Percentiles rank a stretch among this genome's conserved stretches.
Conservation (phyloP, 2,888 invertebrate genomes). For the Lepidochitona cinerea region DNA sequence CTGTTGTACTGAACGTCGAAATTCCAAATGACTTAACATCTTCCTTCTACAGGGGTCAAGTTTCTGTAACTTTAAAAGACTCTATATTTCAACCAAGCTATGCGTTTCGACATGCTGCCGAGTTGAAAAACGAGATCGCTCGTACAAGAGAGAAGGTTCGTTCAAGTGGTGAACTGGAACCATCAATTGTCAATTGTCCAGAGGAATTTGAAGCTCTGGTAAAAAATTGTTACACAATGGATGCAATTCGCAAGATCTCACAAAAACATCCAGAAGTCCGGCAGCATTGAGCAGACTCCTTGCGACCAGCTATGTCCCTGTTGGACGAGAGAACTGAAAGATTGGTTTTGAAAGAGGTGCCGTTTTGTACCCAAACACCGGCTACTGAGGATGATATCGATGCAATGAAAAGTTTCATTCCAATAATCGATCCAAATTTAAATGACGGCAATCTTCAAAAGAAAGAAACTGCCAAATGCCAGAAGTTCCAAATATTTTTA, state of each 20-base stretch:
- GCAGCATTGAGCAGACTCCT: conserved; percentile 31
- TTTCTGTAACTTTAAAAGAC: conserved; percentile 17
- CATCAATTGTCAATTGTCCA: too few relatives aligned
- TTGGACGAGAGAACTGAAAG: conserved; percentile 24
- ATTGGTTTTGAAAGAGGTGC: neutral
- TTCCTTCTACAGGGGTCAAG: conserved; percentile 29
- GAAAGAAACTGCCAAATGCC: neutral
- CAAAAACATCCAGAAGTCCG: conserved; percentile 23
- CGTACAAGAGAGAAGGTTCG: neutral
- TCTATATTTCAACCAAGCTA: conserved; percentile 23
- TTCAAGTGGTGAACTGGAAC: neutral
- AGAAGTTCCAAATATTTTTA: conserved; percentile 19
- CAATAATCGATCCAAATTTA: neutral
- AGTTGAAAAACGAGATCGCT: neutral
- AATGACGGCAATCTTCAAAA: neutral
- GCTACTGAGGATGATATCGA: neutral
- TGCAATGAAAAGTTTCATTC: neutral
- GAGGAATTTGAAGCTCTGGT: too few relatives aligned
- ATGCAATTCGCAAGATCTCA: too few relatives aligned
- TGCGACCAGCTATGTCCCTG: conserved; percentile 30
- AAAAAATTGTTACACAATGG: too few relatives aligned
- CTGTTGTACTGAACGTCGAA: conserved; percentile 16
- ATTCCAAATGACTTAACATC: conserved; percentile 10
- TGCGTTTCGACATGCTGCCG: conserved; percentile 29
- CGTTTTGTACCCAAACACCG: neutral